Evolutionary conservation across 30 jellyfish, hydroid and myxozoan species (phyloP).

Genomic region (Phacellophora camtschatica): DNA sequence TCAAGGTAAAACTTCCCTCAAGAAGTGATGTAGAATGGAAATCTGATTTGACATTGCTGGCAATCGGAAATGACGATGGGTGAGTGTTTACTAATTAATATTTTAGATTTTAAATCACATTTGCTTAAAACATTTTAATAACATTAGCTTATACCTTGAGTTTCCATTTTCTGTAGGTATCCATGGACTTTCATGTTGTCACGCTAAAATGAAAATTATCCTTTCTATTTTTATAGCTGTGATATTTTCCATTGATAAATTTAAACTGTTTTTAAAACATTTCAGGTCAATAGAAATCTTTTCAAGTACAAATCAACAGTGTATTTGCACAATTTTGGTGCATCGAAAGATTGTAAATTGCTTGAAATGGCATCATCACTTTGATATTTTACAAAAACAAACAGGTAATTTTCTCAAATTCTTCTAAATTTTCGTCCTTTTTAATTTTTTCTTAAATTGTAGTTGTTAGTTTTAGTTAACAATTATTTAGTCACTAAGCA

Average conservation of each 20-base stretch:
- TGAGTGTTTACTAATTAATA: neutral
- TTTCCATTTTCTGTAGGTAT: no score
- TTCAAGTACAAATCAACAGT: slow-evolving; percentile 47
- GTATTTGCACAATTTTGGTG: slow-evolving; percentile 40
- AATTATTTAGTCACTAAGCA: no score
- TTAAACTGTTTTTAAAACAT: no score
- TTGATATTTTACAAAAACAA: neutral
- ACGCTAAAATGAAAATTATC: no score
- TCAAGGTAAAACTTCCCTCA: slow-evolving; percentile 45
- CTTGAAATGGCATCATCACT: slow-evolving; percentile 87
- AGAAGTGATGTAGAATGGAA: slow-evolving; percentile 87
- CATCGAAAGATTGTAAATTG: slow-evolving; percentile 91
- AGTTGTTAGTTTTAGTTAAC: no score
- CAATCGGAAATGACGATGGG: slow-evolving; percentile 97
- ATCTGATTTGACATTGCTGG: slow-evolving; percentile 56
- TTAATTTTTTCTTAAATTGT: no score
- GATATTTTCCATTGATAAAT: no score
- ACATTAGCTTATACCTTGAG: no score
- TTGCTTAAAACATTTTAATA: no score
- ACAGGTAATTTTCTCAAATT: slow-evolving; percentile 52
- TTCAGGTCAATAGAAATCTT: slow-evolving; percentile 66
- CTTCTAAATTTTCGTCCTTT: no score
- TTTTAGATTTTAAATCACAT: no score
- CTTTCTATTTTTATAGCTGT: neutral
- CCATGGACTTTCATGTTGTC: no score